A percentile compares a stretch with the other conserved stretches of the same genome.
Evolutionary conservation across 1,140 invertebrate species (phyloP).

Genomic region (Ceratoteleas bidentatus): DNA sequence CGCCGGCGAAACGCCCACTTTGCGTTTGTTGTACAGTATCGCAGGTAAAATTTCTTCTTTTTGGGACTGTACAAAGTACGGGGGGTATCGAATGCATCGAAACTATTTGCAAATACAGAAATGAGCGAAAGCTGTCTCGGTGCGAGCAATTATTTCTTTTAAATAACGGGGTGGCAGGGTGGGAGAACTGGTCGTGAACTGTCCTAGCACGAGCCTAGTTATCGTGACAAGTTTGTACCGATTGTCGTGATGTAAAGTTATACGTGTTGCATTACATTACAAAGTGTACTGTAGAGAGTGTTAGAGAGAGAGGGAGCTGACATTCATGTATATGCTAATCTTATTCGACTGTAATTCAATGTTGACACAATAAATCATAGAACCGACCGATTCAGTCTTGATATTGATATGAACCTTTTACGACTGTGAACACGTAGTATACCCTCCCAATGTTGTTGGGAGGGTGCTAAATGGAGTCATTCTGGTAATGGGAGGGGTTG

Average conservation of each 20-base stretch:
- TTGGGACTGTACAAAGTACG: too few species aligned
- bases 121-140: too few species aligned
- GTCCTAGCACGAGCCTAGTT: constrained; percentile 52
- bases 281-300: constrained; percentile 27
- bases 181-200: constrained; percentile 18
- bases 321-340: constrained; percentile 28
- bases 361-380: constrained; percentile 42
- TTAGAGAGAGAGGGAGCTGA: constrained; percentile 15
- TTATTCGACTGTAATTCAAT: constrained; percentile 35
- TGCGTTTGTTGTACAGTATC: too few species aligned
- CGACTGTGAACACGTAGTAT: constrained; percentile 8
- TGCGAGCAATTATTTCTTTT: constrained; percentile 81
- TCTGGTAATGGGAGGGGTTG: too few species aligned
- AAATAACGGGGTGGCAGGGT: neutral
- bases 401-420: constrained; percentile 40
- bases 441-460: too few species aligned
- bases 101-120: too few species aligned
- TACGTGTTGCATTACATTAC: constrained; percentile 11
- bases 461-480: too few species aligned
- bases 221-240: constrained; percentile 58
- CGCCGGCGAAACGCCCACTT: too few species aligned
- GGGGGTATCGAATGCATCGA: too few species aligned
- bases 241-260: constrained; percentile 39
- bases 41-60: too few species aligned
- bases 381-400: constrained; percentile 39